Evolutionary conservation across 2,797 vertebrate genomes (phyloP), one percentile per base, ranked within the genome.

Genomic region (Gambusia yucatana): DNA sequence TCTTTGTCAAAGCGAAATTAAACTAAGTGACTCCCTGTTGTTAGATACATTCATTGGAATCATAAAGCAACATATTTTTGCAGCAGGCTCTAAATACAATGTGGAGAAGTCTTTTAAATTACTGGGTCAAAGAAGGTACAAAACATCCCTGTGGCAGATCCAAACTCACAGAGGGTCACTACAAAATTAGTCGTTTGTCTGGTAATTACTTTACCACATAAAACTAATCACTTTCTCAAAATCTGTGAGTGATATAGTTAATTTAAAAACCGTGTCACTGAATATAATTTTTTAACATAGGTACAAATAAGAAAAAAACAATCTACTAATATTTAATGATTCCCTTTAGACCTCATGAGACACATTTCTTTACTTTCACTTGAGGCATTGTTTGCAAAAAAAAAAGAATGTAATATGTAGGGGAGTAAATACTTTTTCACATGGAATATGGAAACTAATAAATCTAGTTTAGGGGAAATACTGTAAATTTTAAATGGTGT

Each of bases 371-470:
- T 28, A 14, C 11, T 57, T 57, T 57, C 55, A n/a, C n/a, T 28
- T 28, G n/a, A 57, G 55, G n/a, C 11, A 59, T 30, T 57, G 5
- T 50, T 50, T 22, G 22, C 50, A 25, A 52, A 20, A 20, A 50
- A 25, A 48, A 20, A 9, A 52, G 9, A 25, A 25, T 0, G 22
- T 52, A 52, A 52, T 7, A 25, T 52, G 50, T 25, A 25, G 22
- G 50, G 8, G 50, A 59, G 1, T 17, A 33, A 17, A 61, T 33
- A 61, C 28, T 33, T 61, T 61, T 16, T 63, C 30, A 20, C 30
- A 73, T 28, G 22, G 47, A 46, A 36, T 52, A 77, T 48, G 28
- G 77, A 52, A 39, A 46, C 61, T 43, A 48, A 57, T 43, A 33
- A 33, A 63, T 30, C 59, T 17, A 33, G 16, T 17, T 63, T 63